Conservation (phyloP, 2,113 vertebrate species). For the Forbesichthys agassizii region DNA sequence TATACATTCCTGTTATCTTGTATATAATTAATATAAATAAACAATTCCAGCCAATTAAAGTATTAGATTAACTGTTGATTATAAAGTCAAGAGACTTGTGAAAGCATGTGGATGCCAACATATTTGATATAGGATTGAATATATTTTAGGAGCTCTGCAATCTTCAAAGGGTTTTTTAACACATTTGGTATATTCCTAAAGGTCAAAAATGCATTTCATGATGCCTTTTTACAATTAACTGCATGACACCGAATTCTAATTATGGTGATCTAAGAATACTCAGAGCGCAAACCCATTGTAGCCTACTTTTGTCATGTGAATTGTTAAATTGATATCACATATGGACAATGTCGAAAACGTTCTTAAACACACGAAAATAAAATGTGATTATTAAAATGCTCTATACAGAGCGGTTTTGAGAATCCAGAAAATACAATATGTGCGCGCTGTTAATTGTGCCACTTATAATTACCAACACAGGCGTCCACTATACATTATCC, state of each 20-base stretch:
- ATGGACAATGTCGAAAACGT: not conserved
- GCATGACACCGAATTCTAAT: no score
- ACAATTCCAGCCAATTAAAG: not conserved
- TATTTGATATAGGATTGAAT: not conserved
- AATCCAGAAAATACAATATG: not conserved
- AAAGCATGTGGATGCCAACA: not conserved
- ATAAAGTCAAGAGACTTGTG: not conserved
- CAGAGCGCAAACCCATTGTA: no score
- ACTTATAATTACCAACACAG: slow-evolving; percentile 19
- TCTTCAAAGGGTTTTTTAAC: slow-evolving; percentile 13
- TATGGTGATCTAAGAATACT: no score
- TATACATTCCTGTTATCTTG: not conserved
- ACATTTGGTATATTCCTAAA: not conserved
- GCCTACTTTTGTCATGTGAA: no score
- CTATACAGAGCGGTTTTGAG: not conserved
- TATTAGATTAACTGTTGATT: not conserved
- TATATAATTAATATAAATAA: not conserved
- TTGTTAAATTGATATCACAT: no score
- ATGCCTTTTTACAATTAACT: no score
- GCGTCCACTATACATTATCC: not conserved
- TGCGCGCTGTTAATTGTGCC: slow-evolving; percentile 47
- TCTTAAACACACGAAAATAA: not conserved
- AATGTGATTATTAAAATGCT: not conserved
- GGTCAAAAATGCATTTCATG: no score
- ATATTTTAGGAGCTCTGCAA: not conserved